These are phyloP conservation scores for Erythrocercus mccallii DNA, from an alignment of 2,113 vertebrate genomes.

Conservation along the genomic window DNA sequence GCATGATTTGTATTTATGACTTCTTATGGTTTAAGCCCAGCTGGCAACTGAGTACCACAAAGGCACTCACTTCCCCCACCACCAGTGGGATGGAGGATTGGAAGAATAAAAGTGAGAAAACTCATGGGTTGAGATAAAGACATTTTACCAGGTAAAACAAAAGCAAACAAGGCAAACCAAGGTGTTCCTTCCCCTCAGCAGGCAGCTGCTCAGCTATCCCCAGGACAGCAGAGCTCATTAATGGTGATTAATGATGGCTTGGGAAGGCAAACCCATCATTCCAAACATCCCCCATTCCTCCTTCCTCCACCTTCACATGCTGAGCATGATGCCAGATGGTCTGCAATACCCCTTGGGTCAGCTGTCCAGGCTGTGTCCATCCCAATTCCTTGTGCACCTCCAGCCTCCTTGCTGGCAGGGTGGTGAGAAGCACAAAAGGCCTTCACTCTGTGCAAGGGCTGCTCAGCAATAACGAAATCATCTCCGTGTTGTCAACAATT, in stretches of 20 bases:
- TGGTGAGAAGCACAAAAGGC: not conserved
- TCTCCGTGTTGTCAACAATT: not conserved
- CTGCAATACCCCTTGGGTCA: not conserved
- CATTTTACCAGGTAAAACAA: not conserved
- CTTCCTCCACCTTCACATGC: not conserved
- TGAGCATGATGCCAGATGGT: not conserved
- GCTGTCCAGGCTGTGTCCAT: not conserved
- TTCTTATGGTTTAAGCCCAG: not conserved
- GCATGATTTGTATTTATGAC: not conserved
- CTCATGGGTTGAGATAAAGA: not conserved
- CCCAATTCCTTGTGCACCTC: not conserved
- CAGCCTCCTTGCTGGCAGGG: not conserved
- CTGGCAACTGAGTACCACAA: not conserved
- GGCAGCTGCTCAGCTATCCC: not conserved
- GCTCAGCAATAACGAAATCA: not conserved
- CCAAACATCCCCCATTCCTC: not conserved
- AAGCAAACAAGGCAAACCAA: not conserved
- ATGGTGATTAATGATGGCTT: rapidly evolving
- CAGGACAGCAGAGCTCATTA: not conserved
- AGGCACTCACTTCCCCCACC: not conserved
- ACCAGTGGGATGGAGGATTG: not conserved
- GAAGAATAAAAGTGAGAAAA: not conserved
- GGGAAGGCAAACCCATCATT: not conserved
- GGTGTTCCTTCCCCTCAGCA: not conserved
- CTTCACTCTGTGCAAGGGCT: not conserved